A percentile compares a stretch with the other conserved stretches of the same genome.
phyloP scores from a whole-genome alignment of 2,888 invertebrate species.

The Cotesia congregata region DNA sequence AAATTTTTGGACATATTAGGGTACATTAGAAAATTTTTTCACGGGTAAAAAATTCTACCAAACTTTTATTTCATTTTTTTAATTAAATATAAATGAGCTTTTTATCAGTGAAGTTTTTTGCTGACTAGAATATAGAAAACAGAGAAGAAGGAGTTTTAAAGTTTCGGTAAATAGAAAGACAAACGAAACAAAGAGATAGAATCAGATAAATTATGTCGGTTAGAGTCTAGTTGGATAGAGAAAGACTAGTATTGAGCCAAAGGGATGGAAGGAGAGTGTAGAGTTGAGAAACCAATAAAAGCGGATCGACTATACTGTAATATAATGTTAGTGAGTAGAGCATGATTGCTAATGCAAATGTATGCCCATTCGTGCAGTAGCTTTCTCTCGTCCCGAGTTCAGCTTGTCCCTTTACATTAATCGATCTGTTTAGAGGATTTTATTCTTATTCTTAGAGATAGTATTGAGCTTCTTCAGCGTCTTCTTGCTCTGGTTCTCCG shows the following conservation, averaged over 20 bases:
- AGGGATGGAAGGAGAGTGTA: not conserved
- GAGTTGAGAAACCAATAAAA: constrained; percentile 32
- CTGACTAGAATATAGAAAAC: not conserved
- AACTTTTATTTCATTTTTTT: too few relatives aligned
- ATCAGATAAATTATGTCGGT: constrained; percentile 43
- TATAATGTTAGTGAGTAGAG: constrained; percentile 23
- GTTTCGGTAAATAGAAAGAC: constrained; percentile 21
- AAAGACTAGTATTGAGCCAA: not conserved
- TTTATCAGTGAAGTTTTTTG: too few relatives aligned
- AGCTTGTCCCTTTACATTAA: constrained; percentile 6
- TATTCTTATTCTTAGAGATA: constrained; percentile 6
- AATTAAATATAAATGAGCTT: too few relatives aligned
- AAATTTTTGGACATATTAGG: too few relatives aligned
- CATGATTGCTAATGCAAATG: constrained; percentile 42
- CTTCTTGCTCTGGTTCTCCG: not conserved
- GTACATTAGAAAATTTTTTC: too few relatives aligned
- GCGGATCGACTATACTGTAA: constrained; percentile 1
- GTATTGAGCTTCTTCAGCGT: not conserved
- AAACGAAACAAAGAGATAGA: constrained; percentile 39
- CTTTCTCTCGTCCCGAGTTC: constrained; percentile 21
- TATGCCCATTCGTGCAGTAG: constrained; percentile 31
- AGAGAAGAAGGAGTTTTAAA: not conserved
- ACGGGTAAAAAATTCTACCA: too few relatives aligned
- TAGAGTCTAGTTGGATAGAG: not conserved
- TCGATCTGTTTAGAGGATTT: constrained; percentile 6